Percentiles rank a stretch among this genome's conserved stretches.
phyloP scores from a whole-genome alignment of 2,797 vertebrate species.

The Carduelis carduelis region DNA sequence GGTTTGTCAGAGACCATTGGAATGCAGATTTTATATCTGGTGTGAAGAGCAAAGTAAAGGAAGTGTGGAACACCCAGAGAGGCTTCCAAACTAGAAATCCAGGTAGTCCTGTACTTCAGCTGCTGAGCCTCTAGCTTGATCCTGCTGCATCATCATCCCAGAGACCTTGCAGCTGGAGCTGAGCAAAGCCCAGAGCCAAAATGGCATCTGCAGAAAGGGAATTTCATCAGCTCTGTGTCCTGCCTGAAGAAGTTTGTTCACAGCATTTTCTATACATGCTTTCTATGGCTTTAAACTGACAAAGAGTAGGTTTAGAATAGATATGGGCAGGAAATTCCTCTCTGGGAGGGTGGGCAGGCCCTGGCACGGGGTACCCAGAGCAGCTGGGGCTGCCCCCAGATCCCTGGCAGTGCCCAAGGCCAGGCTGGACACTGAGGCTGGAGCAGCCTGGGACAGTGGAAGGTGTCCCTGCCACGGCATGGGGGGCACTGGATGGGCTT shows the following conservation, averaged over 20 bases:
- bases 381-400: neutral
- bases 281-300: neutral
- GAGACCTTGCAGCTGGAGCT: neutral
- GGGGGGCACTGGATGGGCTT: rapidly evolving
- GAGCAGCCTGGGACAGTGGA: neutral
- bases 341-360: rapidly evolving
- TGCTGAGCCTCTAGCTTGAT: neutral
- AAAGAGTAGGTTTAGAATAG: neutral
- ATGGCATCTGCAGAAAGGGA: neutral
- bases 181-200: neutral
- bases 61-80: neutral
- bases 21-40: neutral
- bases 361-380: neutral
- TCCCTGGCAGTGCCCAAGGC: neutral
- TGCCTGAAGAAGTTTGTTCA: neutral
- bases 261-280: neutral
- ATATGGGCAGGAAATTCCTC: neutral
- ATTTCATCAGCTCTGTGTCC: neutral
- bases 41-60: neutral
- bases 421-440: neutral
- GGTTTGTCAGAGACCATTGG: neutral
- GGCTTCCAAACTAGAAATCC: neutral
- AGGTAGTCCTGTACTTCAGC: rapidly evolving
- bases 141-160: rapidly evolving
- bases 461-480: neutral